Percentiles rank a stretch among this genome's conserved stretches.
phyloP scores from a whole-genome alignment of 2,113 vertebrate species.

The Machaerirhynchus nigripectus region DNA sequence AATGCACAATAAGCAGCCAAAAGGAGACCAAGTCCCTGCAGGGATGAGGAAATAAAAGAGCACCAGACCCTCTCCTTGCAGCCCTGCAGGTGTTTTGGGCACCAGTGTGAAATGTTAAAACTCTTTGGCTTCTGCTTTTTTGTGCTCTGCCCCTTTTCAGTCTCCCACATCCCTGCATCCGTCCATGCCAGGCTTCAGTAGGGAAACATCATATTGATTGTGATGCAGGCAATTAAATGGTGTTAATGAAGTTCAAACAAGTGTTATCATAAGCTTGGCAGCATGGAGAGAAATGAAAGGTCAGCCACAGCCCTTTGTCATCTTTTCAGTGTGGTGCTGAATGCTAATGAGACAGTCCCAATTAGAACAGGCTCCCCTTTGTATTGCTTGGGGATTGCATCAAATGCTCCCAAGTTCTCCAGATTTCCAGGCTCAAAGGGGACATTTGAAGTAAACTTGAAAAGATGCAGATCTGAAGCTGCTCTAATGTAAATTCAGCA shows the following conservation, averaged over 20 bases:
- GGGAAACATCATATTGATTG: slow-evolving; percentile 72
- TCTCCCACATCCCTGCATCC: neutral
- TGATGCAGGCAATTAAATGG: slow-evolving; percentile 65
- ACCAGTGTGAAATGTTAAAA: neutral
- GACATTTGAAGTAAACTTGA: slow-evolving; percentile 56
- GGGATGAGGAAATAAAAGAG: neutral
- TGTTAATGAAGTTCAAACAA: slow-evolving; percentile 68
- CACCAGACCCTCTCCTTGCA: neutral
- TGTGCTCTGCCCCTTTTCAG: neutral
- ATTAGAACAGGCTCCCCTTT: slow-evolving; percentile 21
- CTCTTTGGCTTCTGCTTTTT: slow-evolving; percentile 21
- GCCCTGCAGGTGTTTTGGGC: neutral
- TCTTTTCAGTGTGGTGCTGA: slow-evolving; percentile 2
- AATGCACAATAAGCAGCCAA: neutral
- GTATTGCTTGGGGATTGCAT: slow-evolving; percentile 36
- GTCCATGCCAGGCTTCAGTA: neutral
- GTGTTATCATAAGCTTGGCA: slow-evolving; percentile 70
- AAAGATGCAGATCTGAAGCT: slow-evolving; percentile 60
- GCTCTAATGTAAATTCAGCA: slow-evolving; percentile 37
- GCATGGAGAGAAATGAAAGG: slow-evolving; percentile 64
- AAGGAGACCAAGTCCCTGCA: neutral
- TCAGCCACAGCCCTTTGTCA: slow-evolving; percentile 40
- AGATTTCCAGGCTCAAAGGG: slow-evolving; percentile 54
- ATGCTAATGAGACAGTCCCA: slow-evolving; percentile 44
- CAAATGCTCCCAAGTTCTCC: slow-evolving; percentile 53